Conservation (phyloP, 2,888 invertebrate genomes). For the Smittia aterrima region DNA sequence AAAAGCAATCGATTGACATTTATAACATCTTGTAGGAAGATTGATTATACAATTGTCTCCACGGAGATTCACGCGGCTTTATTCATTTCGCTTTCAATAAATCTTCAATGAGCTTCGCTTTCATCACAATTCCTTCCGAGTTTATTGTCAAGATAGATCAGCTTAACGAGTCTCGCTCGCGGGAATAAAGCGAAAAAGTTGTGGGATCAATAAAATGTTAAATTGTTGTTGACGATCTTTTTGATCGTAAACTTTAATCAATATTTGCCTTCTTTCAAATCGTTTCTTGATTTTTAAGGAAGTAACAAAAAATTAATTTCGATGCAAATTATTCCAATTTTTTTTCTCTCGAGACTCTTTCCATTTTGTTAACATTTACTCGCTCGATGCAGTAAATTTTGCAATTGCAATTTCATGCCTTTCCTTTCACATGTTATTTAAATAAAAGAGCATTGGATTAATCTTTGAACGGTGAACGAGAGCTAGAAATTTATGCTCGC, state of each 20-base stretch:
- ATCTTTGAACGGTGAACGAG: background rate
- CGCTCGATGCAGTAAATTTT: background rate
- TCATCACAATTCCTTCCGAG: background rate
- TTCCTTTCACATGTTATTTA: constrained; percentile 9
- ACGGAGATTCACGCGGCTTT: background rate
- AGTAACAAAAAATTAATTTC: constrained; percentile 9
- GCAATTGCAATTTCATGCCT: constrained; percentile 16
- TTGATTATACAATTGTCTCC: constrained; percentile 19
- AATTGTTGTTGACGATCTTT: constrained; percentile 8
- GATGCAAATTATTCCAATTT: background rate
- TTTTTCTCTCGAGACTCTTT: background rate
- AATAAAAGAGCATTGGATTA: constrained; percentile 19
- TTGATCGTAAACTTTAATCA: constrained; percentile 7
- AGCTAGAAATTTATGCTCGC: constrained; percentile 15
- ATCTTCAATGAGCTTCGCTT: background rate
- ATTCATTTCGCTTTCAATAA: constrained; percentile 1
- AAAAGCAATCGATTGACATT: constrained; percentile 28
- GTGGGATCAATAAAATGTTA: background rate
- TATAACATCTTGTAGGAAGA: constrained; percentile 7
- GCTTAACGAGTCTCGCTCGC: no score
- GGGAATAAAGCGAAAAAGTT: no score
- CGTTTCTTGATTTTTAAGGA: background rate
- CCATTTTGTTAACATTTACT: background rate
- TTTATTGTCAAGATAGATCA: constrained; percentile 16
- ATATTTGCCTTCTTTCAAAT: background rate